phyloP scores from a whole-genome alignment of 2,888 invertebrate species.

The Laspeyria flexula region DNA sequence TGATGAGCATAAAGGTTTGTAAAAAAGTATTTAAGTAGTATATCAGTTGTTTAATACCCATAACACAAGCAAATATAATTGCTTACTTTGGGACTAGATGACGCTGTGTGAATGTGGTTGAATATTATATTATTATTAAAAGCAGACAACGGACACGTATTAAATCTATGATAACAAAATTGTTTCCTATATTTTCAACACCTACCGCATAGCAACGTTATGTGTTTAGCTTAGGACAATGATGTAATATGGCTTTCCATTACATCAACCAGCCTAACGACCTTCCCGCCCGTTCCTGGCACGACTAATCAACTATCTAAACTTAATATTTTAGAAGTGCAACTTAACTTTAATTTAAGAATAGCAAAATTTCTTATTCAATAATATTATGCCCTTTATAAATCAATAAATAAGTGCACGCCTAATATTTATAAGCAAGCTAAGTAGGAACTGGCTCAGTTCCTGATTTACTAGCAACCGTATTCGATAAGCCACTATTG shows the following conservation, averaged over 20 bases:
- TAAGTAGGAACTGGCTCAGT: background rate
- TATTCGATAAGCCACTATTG: background rate
- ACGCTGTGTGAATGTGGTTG: too few relatives aligned
- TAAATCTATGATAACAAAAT: background rate
- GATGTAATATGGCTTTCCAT: slow-evolving; percentile 41
- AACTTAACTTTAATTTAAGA: too few relatives aligned
- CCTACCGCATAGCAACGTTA: background rate
- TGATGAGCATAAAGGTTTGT: too few relatives aligned
- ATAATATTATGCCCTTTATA: too few relatives aligned
- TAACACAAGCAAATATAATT: too few relatives aligned
- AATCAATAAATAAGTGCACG: too few relatives aligned
- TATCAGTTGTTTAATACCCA: too few relatives aligned
- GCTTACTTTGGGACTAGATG: too few relatives aligned
- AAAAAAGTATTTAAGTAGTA: too few relatives aligned
- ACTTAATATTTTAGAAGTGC: background rate
- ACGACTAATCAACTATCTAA: background rate
- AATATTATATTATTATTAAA: too few relatives aligned
- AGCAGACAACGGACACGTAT: too few relatives aligned
- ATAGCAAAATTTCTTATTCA: too few relatives aligned
- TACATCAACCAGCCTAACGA: slow-evolving; percentile 30
- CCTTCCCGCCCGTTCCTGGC: slow-evolving; percentile 7
- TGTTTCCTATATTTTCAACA: background rate
- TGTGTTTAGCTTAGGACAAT: slow-evolving; percentile 16
- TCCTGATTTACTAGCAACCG: background rate
- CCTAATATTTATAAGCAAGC: background rate